These are phyloP conservation scores for Diachasma alloeum DNA, from an alignment of 1,140 invertebrate species.

Conservation along the genomic window DNA sequence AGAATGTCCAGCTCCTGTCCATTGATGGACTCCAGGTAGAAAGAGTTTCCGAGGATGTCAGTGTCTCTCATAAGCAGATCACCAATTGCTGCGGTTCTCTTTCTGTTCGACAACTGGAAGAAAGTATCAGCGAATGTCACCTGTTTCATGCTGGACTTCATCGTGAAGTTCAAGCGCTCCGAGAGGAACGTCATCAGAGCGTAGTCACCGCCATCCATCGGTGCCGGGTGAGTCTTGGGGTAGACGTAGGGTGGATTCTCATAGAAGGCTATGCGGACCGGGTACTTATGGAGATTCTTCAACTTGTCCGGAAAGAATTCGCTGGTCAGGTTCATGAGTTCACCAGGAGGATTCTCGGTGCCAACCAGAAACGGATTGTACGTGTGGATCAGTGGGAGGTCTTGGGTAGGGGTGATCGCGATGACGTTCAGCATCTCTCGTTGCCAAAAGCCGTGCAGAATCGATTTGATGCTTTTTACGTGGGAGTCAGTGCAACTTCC, in stretches of 20 bases:
- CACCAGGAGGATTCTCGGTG: neutral
- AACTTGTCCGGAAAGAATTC: constrained; percentile 32
- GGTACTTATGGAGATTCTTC: constrained; percentile 19
- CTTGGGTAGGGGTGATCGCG: neutral
- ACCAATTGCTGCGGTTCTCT: neutral
- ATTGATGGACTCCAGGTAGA: neutral
- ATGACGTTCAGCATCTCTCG: constrained; percentile 22
- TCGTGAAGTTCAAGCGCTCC: constrained; percentile 26
- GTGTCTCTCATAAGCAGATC: constrained; percentile 23
- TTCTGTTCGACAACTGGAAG: constrained; percentile 9
- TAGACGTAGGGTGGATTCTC: constrained; percentile 10
- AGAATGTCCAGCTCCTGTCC: constrained; percentile 1
- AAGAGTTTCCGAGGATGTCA: constrained; percentile 24
- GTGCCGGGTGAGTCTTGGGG: neutral
- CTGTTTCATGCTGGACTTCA: neutral
- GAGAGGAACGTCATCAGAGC: constrained; percentile 11
- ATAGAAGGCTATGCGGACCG: constrained; percentile 17
- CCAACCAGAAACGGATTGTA: constrained; percentile 27
- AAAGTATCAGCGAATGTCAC: neutral
- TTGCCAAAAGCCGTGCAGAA: constrained; percentile 22
- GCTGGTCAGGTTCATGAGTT: neutral
- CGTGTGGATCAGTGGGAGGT: neutral
- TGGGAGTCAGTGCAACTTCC: neutral
- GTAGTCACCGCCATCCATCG: constrained; percentile 20
- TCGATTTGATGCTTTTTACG: neutral